A percentile compares a stretch with the other conserved stretches of the same genome.
Conservation (phyloP, 1,140 invertebrate genomes). For the Cataglyphis hispanica region DNA sequence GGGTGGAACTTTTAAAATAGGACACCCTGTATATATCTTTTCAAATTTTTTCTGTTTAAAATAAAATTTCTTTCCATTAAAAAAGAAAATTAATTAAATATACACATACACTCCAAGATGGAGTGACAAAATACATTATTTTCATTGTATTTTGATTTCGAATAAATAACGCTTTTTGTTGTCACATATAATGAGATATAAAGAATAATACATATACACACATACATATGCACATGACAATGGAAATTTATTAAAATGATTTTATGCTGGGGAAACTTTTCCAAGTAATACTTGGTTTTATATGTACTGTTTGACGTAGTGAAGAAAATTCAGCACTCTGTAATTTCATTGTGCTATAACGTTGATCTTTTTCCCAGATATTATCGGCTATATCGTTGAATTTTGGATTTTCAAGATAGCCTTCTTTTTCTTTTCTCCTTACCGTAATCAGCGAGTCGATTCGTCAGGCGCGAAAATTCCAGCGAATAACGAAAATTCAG, state of each 20-base stretch:
- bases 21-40: background rate
- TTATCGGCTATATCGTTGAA: background rate
- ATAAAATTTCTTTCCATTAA: background rate
- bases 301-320: background rate
- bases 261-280: background rate
- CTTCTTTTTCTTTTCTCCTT: background rate
- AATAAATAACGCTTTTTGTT: constrained; percentile 7
- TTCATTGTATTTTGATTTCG: constrained; percentile 26
- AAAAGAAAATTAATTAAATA: background rate
- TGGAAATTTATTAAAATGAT: constrained; percentile 34
- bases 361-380: background rate
- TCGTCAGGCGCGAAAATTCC: background rate
- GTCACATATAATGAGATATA: constrained; percentile 7
- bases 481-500: constrained; percentile 11
- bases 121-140: constrained; percentile 15
- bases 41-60: background rate
- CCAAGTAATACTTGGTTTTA: constrained; percentile 16
- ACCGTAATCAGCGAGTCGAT: background rate
- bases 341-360: background rate
- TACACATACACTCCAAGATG: background rate
- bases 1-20: no score
- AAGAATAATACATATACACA: background rate
- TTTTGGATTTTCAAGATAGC: constrained; percentile 34
- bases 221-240: background rate
- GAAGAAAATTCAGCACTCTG: background rate